Base-by-base conservation (phyloP, 2,888 invertebrate species). In the Drosophila cognata region DNA sequence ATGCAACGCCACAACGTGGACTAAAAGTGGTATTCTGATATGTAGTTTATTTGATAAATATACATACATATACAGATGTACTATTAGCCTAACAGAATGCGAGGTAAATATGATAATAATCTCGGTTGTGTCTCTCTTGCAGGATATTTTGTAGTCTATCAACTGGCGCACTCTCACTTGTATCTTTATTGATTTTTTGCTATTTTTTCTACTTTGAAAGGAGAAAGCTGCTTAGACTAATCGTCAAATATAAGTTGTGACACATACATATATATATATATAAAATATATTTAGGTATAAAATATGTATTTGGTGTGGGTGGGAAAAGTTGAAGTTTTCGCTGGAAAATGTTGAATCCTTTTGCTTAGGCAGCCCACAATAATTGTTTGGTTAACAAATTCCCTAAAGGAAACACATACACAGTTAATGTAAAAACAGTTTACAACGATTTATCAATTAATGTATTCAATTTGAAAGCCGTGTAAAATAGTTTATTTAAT, bases 211-310 rank as follows among this genome's bases (percentile, higher is more conserved):
- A 43, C 50, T 52, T 51, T 50, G 53, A 69, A 72, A 73, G 66
- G 57, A 53, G 50, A 75, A 74, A 62, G 69, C 76, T 58, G 76
- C 53, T 74, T 55, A 69, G 31, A 46, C 51, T 46, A 56, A 67
- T n/a, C 33, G 35, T 46, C 61, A 46, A 71, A 72, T 50, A 61
- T 59, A 67, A 57, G 58, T 57, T 43, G 61, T 52, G 28, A 16
- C 28, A 57, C 25, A 72, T 36, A 31, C 10, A 48, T n/a, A n/a
- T 2, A 43, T 0, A 13, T 41, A 41, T 10, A 25, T 16, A 36
- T 18, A 21, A 4, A 46, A 21, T 46, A 16, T 46, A 25, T 46
- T 16, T 46, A 46, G 46, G 46, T 8, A 46, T 25, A 46, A 25
- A 25, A 46, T 46, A 4, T 16, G 8, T 46, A 8, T 16, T 46